Evolutionary conservation across 2,113 vertebrate species (phyloP).

Genomic region (Parus major): DNA sequence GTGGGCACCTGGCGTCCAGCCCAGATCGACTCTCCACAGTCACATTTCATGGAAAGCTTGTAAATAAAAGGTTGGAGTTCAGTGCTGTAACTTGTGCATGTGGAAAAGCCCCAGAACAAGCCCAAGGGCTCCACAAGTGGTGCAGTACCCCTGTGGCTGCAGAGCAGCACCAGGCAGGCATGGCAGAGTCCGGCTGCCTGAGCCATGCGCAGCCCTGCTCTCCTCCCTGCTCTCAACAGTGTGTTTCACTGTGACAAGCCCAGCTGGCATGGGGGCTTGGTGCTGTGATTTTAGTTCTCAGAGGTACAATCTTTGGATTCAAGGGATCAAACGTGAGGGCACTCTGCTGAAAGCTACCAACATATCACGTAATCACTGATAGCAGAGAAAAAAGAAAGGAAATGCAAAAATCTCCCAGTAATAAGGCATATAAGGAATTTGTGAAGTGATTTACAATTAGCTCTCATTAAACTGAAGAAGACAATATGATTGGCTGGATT

Average conservation of each 20-base stretch:
- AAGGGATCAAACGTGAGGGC: fast-evolving
- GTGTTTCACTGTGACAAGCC: fast-evolving
- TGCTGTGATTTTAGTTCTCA: not conserved
- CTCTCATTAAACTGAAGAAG: not conserved
- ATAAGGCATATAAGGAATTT: not conserved
- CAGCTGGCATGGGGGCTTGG: not conserved
- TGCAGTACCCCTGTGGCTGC: not conserved
- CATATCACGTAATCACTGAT: not conserved
- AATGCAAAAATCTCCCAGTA: not conserved
- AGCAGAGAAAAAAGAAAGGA: not conserved
- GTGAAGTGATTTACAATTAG: not conserved
- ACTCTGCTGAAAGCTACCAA: not conserved
- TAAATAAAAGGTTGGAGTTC: not conserved
- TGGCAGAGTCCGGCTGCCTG: fast-evolving
- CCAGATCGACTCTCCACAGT: fast-evolving
- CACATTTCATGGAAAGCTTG: not conserved
- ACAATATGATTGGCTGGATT: not conserved
- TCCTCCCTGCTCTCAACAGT: not conserved
- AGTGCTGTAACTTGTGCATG: fast-evolving
- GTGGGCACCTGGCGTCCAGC: too few species aligned
- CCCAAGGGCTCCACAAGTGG: fast-evolving
- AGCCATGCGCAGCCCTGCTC: not conserved
- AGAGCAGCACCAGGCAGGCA: not conserved
- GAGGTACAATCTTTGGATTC: not conserved
- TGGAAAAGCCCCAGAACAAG: not conserved